Conservation (phyloP, 2,888 invertebrate genomes). For the Cephus spinipes region DNA sequence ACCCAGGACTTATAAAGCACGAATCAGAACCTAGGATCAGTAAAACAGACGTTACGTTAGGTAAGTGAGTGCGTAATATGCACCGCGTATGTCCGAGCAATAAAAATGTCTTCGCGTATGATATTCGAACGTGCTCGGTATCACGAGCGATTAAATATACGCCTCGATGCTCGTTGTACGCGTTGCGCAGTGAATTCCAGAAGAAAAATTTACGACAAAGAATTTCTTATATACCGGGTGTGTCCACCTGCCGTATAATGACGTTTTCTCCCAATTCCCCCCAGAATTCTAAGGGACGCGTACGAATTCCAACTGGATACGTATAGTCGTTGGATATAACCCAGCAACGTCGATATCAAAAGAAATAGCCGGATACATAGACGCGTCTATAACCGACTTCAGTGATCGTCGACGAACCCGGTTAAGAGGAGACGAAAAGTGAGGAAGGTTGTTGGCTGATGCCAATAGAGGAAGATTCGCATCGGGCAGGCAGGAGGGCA, state of each 20-base stretch:
- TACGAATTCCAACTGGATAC: neutral
- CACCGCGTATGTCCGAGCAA: conserved; percentile 10
- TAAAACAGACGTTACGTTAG: conserved; percentile 16
- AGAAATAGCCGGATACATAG: neutral
- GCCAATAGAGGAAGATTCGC: conserved; percentile 12
- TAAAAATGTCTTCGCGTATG: conserved; percentile 22
- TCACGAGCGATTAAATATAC: conserved; percentile 9
- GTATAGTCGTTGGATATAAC: neutral
- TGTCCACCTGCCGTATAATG: neutral
- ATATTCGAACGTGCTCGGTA: conserved; percentile 18
- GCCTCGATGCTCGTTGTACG: neutral
- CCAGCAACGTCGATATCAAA: neutral
- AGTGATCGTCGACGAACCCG: neutral
- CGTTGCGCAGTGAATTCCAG: neutral
- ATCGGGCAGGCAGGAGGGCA: conserved; percentile 29
- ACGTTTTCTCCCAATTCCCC: neutral
- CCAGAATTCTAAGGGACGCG: neutral
- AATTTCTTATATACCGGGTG: neutral
- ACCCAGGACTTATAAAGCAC: neutral
- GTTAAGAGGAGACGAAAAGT: neutral
- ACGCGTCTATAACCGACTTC: neutral
- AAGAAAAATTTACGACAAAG: neutral
- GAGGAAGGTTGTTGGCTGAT: neutral
- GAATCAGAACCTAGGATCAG: conserved; percentile 19
- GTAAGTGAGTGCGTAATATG: conserved; percentile 19